Conservation (phyloP, 2,888 invertebrate species). For the Eledone cirrhosa region DNA sequence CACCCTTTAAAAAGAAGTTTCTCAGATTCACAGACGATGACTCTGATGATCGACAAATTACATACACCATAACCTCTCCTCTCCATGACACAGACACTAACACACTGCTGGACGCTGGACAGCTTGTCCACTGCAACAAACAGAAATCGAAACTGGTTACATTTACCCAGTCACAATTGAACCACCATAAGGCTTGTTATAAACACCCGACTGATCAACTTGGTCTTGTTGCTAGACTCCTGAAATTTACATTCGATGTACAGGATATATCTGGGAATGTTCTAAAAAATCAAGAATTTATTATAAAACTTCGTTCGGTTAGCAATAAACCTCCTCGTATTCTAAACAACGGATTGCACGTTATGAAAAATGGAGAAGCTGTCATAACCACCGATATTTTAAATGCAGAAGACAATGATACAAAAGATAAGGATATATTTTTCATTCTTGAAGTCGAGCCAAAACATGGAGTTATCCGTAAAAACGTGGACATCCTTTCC, state of each 20-base stretch:
- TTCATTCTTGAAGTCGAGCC: slow-evolving; percentile 56
- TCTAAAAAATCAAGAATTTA: slow-evolving; percentile 58
- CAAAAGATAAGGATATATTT: slow-evolving; percentile 48
- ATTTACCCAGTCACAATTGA: slow-evolving; percentile 65
- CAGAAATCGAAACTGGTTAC: slow-evolving; percentile 45
- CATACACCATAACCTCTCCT: slow-evolving; percentile 50
- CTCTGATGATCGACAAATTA: slow-evolving; percentile 55
- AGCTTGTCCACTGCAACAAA: slow-evolving; percentile 57
- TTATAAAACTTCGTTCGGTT: slow-evolving; percentile 61
- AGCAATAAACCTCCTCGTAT: slow-evolving; percentile 64
- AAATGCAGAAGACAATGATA: slow-evolving; percentile 62
- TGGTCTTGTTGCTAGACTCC: slow-evolving; percentile 60
- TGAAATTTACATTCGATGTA: slow-evolving; percentile 63
- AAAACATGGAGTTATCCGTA: slow-evolving; percentile 55
- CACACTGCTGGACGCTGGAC: slow-evolving; percentile 56
- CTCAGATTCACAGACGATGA: slow-evolving; percentile 60
- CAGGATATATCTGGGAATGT: slow-evolving; percentile 62
- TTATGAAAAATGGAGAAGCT: slow-evolving; percentile 58
- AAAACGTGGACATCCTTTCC: slow-evolving; percentile 44
- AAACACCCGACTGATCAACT: slow-evolving; percentile 61
- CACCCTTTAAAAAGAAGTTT: slow-evolving; percentile 54
- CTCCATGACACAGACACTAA: slow-evolving; percentile 61
- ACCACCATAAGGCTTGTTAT: slow-evolving; percentile 65
- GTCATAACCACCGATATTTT: slow-evolving; percentile 56
- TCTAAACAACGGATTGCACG: slow-evolving; percentile 55